Conservation (phyloP, 2,797 vertebrate species). For the Xerus rutilus region DNA sequence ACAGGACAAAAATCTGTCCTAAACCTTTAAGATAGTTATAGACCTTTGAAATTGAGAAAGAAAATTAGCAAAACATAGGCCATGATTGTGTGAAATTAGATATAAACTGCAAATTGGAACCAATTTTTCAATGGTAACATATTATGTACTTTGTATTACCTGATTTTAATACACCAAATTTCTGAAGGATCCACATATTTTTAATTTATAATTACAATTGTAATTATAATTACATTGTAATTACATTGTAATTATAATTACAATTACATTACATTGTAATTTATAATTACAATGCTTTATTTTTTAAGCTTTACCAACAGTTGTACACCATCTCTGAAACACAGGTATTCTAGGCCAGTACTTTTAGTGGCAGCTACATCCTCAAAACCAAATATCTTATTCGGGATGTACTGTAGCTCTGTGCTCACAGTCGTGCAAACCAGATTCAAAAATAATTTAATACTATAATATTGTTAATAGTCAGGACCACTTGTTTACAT, state of each 20-base stretch:
- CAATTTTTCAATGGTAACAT: not conserved
- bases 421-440: not conserved
- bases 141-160: not conserved
- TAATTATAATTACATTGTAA: too few relatives aligned
- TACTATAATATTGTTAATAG: not conserved
- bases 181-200: not conserved
- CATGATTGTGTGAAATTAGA: not conserved
- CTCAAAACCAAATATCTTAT: not conserved
- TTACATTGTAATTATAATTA: not conserved
- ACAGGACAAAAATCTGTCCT: not conserved
- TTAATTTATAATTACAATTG: not conserved
- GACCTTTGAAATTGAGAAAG: not conserved
- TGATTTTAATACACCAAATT: constrained; percentile 1
- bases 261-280: too few relatives aligned
- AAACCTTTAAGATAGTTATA: not conserved
- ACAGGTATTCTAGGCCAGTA: not conserved
- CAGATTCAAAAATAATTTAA: not conserved
- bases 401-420: not conserved
- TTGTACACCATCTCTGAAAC: constrained; percentile 19
- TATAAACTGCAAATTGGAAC: not conserved
- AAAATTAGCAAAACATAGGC: not conserved
- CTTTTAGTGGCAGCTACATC: not conserved
- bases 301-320: not conserved
- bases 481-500: not conserved
- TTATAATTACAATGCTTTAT: not conserved